Evolutionary conservation across 2,888 invertebrate species (phyloP).

Genomic region (Hypsopygia costalis): DNA sequence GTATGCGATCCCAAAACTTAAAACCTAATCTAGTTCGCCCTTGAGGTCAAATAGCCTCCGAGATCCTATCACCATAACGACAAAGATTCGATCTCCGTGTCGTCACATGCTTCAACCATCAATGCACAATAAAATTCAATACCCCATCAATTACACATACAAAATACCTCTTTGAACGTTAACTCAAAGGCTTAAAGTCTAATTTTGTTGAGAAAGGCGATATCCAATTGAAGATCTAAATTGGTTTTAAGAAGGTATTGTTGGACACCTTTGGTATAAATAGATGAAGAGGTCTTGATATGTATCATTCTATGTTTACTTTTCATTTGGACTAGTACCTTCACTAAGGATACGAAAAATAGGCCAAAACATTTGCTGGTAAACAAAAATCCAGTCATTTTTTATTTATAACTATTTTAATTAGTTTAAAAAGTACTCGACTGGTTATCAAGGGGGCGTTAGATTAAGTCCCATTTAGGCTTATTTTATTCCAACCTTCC

Average conservation of each 20-base stretch:
- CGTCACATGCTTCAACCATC: constrained; percentile 21
- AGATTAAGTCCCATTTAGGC: too few species aligned
- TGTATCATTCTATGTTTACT: constrained; percentile 45
- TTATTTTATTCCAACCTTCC: too few species aligned
- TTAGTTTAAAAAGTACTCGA: too few species aligned
- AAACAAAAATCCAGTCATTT: too few species aligned
- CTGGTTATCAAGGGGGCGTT: too few species aligned
- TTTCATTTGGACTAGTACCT: constrained; percentile 26
- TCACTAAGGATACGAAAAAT: too few species aligned
- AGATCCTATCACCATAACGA: background rate
- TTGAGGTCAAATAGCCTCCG: background rate
- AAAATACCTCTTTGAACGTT: constrained; percentile 5
- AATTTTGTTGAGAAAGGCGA: constrained; percentile 11
- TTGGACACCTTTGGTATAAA: constrained; percentile 49
- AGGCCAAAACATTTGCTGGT: too few species aligned
- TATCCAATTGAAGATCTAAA: constrained; percentile 7
- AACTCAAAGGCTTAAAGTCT: constrained; percentile 7
- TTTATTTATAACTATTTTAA: too few species aligned
- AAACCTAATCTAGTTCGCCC: background rate
- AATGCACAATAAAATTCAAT: constrained; percentile 16
- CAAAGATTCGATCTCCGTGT: constrained; percentile 12
- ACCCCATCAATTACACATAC: background rate
- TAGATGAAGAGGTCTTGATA: constrained; percentile 35
- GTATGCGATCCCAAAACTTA: too few species aligned
- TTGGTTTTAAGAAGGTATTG: constrained; percentile 32